These are phyloP conservation scores for Sycophila sp. DNA, from an alignment of 1,140 invertebrate genomes.

Conservation along the genomic window DNA sequence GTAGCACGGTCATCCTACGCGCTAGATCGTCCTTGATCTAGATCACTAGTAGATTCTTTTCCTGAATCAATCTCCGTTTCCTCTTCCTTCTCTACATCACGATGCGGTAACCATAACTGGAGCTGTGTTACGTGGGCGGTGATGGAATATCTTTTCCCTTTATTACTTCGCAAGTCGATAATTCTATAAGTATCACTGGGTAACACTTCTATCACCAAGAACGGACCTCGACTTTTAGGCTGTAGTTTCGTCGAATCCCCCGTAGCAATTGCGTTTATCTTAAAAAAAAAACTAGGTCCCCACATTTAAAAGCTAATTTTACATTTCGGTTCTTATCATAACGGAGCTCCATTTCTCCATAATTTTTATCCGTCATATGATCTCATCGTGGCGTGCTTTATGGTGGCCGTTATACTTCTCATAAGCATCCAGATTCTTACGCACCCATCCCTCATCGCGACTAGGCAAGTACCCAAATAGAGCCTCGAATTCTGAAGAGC, in stretches of 20 bases:
- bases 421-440: not conserved
- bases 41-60: too few relatives aligned
- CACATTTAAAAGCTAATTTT: conserved; percentile 35
- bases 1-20: too few relatives aligned
- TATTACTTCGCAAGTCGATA: not conserved
- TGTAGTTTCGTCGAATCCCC: conserved; percentile 45
- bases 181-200: conserved; percentile 45
- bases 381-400: not conserved
- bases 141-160: not conserved
- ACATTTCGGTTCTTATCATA: conserved; percentile 22
- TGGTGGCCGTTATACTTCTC: not conserved
- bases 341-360: conserved; percentile 15
- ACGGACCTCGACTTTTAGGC: conserved; percentile 36
- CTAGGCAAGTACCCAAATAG: conserved; percentile 16
- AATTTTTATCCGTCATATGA: conserved; percentile 19
- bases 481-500: conserved; percentile 12
- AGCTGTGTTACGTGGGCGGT: not conserved
- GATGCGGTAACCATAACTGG: not conserved
- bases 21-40: too few relatives aligned
- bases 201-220: conserved; percentile 43
- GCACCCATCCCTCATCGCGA: conserved; percentile 8
- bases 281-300: conserved; percentile 44
- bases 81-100: too few relatives aligned
- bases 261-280: conserved; percentile 22
- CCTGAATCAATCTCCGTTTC: too few relatives aligned